Percentiles rank a stretch among this genome's conserved stretches.
phyloP scores from a whole-genome alignment of 1,140 invertebrate genomes.

The Trachymyrmex septentrionalis region DNA sequence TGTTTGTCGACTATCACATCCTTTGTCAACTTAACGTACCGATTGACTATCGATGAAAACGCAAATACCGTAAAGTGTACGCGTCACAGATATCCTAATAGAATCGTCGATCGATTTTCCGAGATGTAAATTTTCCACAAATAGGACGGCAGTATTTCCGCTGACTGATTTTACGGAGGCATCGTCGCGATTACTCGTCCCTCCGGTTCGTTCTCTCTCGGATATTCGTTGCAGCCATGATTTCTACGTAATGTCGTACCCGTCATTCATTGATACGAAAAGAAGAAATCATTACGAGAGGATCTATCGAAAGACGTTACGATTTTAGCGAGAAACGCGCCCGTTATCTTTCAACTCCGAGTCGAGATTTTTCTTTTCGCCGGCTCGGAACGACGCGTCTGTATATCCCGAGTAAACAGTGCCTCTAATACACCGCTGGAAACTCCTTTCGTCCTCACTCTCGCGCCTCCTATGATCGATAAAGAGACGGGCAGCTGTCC shows the following conservation, averaged over 20 bases:
- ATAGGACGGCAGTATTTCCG: constrained; percentile 14
- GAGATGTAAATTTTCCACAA: constrained; percentile 5
- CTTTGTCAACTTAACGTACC: not conserved
- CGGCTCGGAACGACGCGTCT: constrained; percentile 3
- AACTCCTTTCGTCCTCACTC: constrained; percentile 2
- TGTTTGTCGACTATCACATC: not conserved
- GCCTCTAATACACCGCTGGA: constrained; percentile 15
- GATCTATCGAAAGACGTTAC: not conserved
- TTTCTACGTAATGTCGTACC: not conserved
- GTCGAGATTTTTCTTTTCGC: constrained; percentile 23
- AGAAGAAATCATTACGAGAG: not conserved
- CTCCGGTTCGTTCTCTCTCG: not conserved
- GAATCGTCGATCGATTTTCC: not conserved
- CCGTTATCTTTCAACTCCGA: constrained; percentile 9
- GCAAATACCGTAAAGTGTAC: not conserved
- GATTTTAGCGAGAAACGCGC: not conserved
- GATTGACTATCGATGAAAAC: constrained; percentile 20
- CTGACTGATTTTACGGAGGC: constrained; percentile 8
- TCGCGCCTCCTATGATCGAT: constrained; percentile 55
- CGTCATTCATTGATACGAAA: not conserved
- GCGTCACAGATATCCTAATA: not conserved
- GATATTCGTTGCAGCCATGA: not conserved
- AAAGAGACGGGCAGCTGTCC: constrained; percentile 39
- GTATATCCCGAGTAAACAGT: constrained; percentile 19
- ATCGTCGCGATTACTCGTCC: not conserved